Evolutionary conservation across 2,888 invertebrate genomes (phyloP).

Genomic region (Galeruca laticollis): DNA sequence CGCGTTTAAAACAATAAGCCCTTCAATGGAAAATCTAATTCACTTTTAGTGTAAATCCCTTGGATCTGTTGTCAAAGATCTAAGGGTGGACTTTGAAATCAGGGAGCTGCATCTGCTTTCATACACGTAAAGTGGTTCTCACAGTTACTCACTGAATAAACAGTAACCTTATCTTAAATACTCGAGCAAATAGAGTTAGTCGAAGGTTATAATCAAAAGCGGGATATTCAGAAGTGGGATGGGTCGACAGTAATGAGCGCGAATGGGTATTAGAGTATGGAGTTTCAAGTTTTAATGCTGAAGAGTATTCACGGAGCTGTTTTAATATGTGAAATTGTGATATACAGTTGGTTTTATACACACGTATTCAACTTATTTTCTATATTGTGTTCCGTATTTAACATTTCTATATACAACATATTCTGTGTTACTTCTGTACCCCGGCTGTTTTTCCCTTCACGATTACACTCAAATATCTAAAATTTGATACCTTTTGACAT

Average conservation of each 20-base stretch:
- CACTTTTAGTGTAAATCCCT: slow-evolving; percentile 29
- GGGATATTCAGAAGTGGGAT: slow-evolving; percentile 17
- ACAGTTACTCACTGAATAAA: slow-evolving; percentile 63
- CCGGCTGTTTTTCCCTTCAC: too few relatives aligned
- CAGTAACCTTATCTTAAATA: slow-evolving; percentile 63
- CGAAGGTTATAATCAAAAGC: slow-evolving; percentile 24
- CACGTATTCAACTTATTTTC: too few relatives aligned
- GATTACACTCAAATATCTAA: too few relatives aligned
- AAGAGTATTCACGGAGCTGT: not conserved
- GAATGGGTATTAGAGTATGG: not conserved
- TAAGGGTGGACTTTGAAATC: slow-evolving; percentile 19
- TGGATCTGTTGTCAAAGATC: slow-evolving; percentile 21
- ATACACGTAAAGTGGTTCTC: slow-evolving; percentile 45
- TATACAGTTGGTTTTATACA: not conserved
- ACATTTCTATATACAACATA: too few relatives aligned
- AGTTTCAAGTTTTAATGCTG: not conserved
- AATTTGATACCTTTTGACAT: too few relatives aligned
- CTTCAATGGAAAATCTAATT: slow-evolving; percentile 31
- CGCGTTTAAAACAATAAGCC: slow-evolving; percentile 23
- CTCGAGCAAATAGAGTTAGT: slow-evolving; percentile 58
- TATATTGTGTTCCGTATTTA: too few relatives aligned
- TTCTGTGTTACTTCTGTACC: too few relatives aligned
- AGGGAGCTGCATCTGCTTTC: slow-evolving; percentile 39
- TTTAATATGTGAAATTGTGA: not conserved
- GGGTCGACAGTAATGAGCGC: not conserved